Percentiles rank a stretch among this genome's conserved stretches.
Evolutionary conservation across 2,888 invertebrate species (phyloP).

Genomic region (Blera fallax): DNA sequence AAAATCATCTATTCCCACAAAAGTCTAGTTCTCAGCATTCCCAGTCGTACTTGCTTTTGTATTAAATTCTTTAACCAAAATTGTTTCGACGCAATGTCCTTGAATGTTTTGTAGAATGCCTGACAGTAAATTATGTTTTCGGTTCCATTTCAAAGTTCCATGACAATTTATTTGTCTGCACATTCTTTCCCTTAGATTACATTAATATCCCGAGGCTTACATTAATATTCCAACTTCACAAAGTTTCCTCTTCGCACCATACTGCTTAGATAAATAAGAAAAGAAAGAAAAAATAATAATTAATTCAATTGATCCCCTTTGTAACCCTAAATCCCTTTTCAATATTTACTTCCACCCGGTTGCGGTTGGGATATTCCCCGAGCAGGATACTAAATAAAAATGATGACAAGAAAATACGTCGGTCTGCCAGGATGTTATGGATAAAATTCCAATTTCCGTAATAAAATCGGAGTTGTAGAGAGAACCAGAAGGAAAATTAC

Average conservation of each 20-base stretch:
- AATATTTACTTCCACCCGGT: conserved; percentile 2
- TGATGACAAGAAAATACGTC: not conserved
- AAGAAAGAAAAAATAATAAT: not conserved
- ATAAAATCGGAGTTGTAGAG: not conserved
- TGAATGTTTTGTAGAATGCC: not conserved
- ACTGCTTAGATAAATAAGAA: not conserved
- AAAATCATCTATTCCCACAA: no score
- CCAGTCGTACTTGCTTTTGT: no score
- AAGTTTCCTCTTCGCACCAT: not conserved
- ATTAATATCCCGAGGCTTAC: not conserved
- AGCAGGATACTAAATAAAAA: not conserved
- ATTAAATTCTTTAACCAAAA: no score
- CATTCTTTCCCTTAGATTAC: not conserved
- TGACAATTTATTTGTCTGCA: not conserved
- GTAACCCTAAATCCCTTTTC: not conserved
- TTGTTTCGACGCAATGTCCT: not conserved
- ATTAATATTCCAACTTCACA: not conserved
- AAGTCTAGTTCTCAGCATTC: no score
- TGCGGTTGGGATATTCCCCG: not conserved
- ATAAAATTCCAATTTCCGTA: conserved; percentile 23
- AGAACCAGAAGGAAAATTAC: not conserved
- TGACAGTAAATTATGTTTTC: not conserved
- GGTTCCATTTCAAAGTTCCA: not conserved
- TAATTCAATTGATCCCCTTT: not conserved
- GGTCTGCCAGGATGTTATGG: not conserved